Base-by-base conservation (phyloP, 1,140 invertebrate species). In the Lysiphlebus fabarum region DNA sequence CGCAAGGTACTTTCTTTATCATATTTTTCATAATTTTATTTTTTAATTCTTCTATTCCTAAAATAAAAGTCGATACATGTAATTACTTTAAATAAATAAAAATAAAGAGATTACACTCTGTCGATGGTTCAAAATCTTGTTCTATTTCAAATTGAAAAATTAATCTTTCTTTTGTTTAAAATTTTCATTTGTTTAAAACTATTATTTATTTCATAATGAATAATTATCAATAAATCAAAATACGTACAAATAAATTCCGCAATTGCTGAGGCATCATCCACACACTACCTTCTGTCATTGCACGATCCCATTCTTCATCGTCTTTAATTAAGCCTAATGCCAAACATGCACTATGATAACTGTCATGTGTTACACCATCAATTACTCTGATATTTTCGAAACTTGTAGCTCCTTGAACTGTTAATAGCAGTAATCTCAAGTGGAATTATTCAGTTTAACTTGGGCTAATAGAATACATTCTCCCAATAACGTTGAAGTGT, bases 221-320 rank as follows among this genome's bases (percentile, higher is more conserved):
- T 17, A 1, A 1, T 17, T 59, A 14, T 7, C 48, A 59, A 51
- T 51, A 36, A 43, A 41, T 44, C 14, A 59, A 37, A 43, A 59
- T 42, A 10, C 57, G 47, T 10, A 59, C 49, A 34, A 53, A 59
- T 43, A 59, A 44, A 43, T 48, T 51, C 4, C 49, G 57, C 8
- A 51, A 43, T 14, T 36, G 48, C 10, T 42, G 37, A 26, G 57
- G 57, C 57, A 59, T 59, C 57, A 59, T 59, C 49, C 48, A 59
- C 0, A 53, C 41, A 12, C 40, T 40, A 10, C 48, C 48, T 53
- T 53, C 49, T 36, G 17, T 17, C 37, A 59, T 53, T n/a, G 57
- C 49, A 34, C 48, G 7, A 34, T 42, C 12, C 57, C 49, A 59
- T 36, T 59, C 57, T 7, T 59, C 57, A 14, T 59, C 57, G 38